Base-by-base conservation (phyloP, 2,888 invertebrate species). In the Andrena flavipes region DNA sequence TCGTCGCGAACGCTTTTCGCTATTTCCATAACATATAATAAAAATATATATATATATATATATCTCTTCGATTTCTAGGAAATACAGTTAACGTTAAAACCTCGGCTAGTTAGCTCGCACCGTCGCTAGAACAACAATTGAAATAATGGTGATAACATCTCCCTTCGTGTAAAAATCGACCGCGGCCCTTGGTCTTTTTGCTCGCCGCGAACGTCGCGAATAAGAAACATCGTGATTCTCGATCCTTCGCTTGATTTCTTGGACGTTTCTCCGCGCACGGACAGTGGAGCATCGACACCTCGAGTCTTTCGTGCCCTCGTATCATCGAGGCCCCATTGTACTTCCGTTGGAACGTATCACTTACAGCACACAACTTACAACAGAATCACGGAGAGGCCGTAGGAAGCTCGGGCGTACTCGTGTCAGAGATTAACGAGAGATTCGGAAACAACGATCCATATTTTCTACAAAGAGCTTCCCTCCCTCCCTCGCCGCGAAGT, bases 51-150 rank as follows among this genome's bases (percentile, higher is more conserved):
- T 35, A 54, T 29, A 26, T 68, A 56, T 69, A 69, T 29, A 67
- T 73, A 75, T 92, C 88, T 91, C 89, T 90, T 87, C 86, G 80
- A 89, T 89, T 87, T 85, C 84, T 89, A 88, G 81, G 84, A 87
- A 90, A 89, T 87, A 90, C 87, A 68, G 78, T 87, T 87, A 85
- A 68, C 80, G 80, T 87, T 86, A 84, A 81, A 83, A 86, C 86
- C 80, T 80, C 84, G 76, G 78, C 88, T 77, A 83, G 64, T 80
- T 85, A 85, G 63, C 78, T 82, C 65, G 63, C 72, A 51, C 85
- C 56, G 56, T 85, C 87, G 85, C 87, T 85, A 85, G 83, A 87
- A 88, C 85, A 88, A 86, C 83, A 88, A 86, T 80, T 59, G 65
- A 77, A 54, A 10, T 26, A 78, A 76, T 60, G 60, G 20, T 56